Base-by-base conservation (phyloP, 1,140 invertebrate genomes). In the Musca vetustissima region DNA sequence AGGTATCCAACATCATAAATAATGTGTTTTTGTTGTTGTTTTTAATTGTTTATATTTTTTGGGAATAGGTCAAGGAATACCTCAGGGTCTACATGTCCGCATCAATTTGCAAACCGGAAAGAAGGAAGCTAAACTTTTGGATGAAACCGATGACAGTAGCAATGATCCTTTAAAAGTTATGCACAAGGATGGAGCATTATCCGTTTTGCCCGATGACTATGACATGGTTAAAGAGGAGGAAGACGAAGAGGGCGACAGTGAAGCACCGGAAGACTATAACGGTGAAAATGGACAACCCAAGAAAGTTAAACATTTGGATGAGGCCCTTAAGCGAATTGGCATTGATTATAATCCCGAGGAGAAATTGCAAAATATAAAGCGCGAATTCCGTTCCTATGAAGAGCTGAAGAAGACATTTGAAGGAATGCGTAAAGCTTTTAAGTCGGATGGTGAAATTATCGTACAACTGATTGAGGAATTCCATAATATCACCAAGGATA, bases 61-160 rank as follows among this genome's bases (percentile, higher is more conserved):
- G n/a, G n/a, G n/a, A n/a, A n/a, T 69, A 92, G 91, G 88, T 67
- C 90, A 91, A 81, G 82, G 85, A 32, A 87, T 94, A 71, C 92
- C 92, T 8, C 77, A 83, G 66, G 92, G 92, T 6, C 77, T 93
- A 1, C 91, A 94, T 81, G 85, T 93, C 4, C 83, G 91, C 48
- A 85, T 93, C 66, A 91, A 93, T 84, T 83, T 94, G 15, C 74
- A 89, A 77, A 93, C 90, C 24, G 91, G 91, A 13, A 73, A 86
- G 67, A 89, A 85, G 59, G 90, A 93, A 78, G 92, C 91, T 1
- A 93, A 93, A 83, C 78, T 93, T 50, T 76, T 92, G 71, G 87
- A 90, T 19, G 68, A 77, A 22, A 15, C 48, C 3, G 25, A 66
- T 22, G 25, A 66, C 0, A 22, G n/a, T 43, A 66, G 32, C 7